These are phyloP conservation scores for Ridgeia piscesae DNA, from an alignment of 1,140 invertebrate species.

Conservation along the genomic window DNA sequence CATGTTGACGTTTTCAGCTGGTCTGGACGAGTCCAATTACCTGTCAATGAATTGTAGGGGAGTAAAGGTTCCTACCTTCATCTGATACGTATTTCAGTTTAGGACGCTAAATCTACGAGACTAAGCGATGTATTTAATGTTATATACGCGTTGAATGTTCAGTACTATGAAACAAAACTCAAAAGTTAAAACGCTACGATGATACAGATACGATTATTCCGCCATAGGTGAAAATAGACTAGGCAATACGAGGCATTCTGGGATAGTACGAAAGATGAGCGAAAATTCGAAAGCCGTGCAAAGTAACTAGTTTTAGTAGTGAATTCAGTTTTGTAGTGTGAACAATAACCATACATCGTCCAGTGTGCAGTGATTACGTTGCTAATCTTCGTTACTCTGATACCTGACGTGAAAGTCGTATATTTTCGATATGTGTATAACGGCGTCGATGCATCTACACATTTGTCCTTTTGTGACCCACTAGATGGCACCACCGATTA, in stretches of 20 bases:
- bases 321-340: background rate
- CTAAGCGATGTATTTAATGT: background rate
- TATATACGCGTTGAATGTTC: background rate
- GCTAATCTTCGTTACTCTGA: background rate
- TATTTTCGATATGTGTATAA: no score
- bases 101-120: no score
- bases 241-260: background rate
- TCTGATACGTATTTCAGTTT: background rate
- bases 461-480: background rate
- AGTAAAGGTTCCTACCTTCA: background rate
- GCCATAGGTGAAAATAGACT: background rate
- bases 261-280: background rate
- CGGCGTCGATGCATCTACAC: no score
- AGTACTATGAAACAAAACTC: background rate
- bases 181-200: background rate
- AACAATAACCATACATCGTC: background rate
- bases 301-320: background rate
- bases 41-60: background rate
- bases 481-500: background rate
- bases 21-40: background rate
- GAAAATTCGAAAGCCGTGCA: background rate
- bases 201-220: background rate
- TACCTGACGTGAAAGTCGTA: background rate
- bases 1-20: constrained; percentile 37
- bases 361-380: background rate